A percentile compares a stretch with the other conserved stretches of the same genome.
Evolutionary conservation across 1,140 invertebrate species (phyloP).

Genomic region (Nautilus pompilius): DNA sequence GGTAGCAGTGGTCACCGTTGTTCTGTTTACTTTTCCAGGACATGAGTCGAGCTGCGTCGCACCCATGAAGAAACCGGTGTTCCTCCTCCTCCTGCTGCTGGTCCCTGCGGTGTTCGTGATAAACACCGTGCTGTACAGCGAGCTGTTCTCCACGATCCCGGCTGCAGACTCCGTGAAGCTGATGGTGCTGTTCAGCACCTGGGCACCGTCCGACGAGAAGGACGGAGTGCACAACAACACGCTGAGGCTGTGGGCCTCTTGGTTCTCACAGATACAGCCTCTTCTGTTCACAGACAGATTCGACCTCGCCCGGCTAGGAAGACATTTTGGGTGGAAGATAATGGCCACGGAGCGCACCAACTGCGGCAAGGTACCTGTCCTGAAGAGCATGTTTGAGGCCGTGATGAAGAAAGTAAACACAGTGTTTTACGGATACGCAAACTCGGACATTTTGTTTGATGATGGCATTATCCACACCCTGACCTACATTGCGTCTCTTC

Average conservation of each 20-base stretch:
- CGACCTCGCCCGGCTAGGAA: not conserved
- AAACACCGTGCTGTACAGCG: no score
- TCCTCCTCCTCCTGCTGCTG: no score
- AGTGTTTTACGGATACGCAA: slow-evolving; percentile 8
- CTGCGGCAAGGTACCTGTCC: slow-evolving; percentile 8
- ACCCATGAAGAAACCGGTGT: no score
- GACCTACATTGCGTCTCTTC: not conserved
- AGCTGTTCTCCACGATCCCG: no score
- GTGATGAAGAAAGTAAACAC: not conserved
- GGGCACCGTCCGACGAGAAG: not conserved
- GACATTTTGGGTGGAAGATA: not conserved
- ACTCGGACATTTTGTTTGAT: slow-evolving; percentile 9
- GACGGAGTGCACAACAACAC: slow-evolving; percentile 3
- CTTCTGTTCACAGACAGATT: slow-evolving; percentile 1
- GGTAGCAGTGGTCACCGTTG: no score
- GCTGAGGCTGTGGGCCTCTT: not conserved
- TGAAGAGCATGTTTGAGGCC: slow-evolving; percentile 8
- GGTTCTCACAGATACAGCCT: not conserved
- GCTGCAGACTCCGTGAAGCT: no score
- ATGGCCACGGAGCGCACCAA: not conserved
- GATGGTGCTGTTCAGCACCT: not conserved
- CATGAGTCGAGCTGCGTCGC: no score
- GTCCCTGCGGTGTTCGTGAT: no score
- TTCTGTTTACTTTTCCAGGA: no score
- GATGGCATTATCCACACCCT: not conserved